These are phyloP conservation scores for Gallinago paraguaiae DNA, from an alignment of 2,113 vertebrate genomes.

Conservation along the genomic window DNA sequence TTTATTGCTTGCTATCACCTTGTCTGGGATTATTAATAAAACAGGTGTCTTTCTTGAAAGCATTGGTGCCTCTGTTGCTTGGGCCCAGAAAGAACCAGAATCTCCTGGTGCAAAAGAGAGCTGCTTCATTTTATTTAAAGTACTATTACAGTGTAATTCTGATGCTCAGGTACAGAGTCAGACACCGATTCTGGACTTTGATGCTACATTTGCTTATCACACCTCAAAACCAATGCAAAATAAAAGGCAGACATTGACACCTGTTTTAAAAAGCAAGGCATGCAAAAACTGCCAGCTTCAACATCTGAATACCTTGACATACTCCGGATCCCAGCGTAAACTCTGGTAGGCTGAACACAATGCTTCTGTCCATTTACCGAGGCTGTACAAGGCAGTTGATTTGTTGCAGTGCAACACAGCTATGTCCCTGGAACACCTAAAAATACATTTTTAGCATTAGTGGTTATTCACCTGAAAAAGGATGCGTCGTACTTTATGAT, in stretches of 20 bases:
- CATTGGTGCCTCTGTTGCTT: background rate
- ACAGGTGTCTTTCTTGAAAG: background rate
- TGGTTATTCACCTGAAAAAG: background rate
- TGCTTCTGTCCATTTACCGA: constrained; percentile 74
- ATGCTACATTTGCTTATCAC: background rate
- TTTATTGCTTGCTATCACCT: background rate
- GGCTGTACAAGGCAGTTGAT: constrained; percentile 75
- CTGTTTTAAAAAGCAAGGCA: background rate
- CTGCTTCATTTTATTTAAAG: background rate
- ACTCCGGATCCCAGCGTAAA: constrained; percentile 61
- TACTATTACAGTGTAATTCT: background rate
- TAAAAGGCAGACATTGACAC: background rate
- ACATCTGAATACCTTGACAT: constrained; percentile 74
- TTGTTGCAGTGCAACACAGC: constrained; percentile 78
- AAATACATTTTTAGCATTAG: background rate
- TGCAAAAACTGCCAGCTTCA: background rate
- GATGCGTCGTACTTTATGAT: background rate
- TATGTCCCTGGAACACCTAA: constrained; percentile 70
- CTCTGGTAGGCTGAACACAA: constrained; percentile 63
- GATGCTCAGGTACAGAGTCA: background rate
- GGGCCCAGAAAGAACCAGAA: background rate
- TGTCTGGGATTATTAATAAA: background rate
- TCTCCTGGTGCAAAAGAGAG: background rate
- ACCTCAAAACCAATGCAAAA: background rate
- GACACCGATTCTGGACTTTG: background rate